phyloP scores from a whole-genome alignment of 2,888 invertebrate genomes.

The Aphodius sticticus region DNA sequence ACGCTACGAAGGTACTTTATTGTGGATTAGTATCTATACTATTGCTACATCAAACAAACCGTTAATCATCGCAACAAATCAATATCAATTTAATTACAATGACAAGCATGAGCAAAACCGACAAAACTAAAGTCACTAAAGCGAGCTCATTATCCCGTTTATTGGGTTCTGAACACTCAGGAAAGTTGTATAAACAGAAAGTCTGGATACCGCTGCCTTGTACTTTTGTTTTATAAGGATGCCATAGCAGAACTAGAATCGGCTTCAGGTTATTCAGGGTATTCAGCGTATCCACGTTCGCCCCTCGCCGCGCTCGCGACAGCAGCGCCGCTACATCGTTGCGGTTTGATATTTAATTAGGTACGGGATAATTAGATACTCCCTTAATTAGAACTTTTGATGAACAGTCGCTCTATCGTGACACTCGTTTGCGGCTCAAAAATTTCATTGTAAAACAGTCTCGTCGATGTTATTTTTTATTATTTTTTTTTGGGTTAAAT shows the following conservation, averaged over 20 bases:
- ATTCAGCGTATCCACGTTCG: slow-evolving; percentile 51
- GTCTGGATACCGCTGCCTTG: slow-evolving; percentile 55
- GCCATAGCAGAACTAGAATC: slow-evolving; percentile 47
- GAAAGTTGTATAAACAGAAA: slow-evolving; percentile 57
- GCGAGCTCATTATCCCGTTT: slow-evolving; percentile 55
- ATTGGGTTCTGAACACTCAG: slow-evolving; percentile 57
- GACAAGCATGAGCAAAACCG: neutral
- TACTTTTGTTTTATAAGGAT: slow-evolving; percentile 58
- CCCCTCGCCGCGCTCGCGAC: neutral
- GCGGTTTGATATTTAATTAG: slow-evolving; percentile 60
- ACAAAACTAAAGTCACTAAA: neutral
- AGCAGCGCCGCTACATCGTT: slow-evolving; percentile 32
- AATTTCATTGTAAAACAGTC: slow-evolving; percentile 17
- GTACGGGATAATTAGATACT: slow-evolving; percentile 59
- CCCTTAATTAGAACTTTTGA: slow-evolving; percentile 60
- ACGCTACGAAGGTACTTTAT: no score
- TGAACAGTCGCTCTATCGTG: slow-evolving; percentile 44
- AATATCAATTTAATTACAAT: no score
- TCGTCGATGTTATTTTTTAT: neutral
- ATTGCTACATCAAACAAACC: no score
- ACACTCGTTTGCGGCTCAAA: slow-evolving; percentile 34
- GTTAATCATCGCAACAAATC: no score
- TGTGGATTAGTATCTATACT: no score
- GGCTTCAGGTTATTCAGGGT: neutral
- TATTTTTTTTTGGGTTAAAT: neutral